Percentiles rank a stretch among this genome's conserved stretches.
phyloP scores from a whole-genome alignment of 2,113 vertebrate genomes.

The Corythaeola cristata region DNA sequence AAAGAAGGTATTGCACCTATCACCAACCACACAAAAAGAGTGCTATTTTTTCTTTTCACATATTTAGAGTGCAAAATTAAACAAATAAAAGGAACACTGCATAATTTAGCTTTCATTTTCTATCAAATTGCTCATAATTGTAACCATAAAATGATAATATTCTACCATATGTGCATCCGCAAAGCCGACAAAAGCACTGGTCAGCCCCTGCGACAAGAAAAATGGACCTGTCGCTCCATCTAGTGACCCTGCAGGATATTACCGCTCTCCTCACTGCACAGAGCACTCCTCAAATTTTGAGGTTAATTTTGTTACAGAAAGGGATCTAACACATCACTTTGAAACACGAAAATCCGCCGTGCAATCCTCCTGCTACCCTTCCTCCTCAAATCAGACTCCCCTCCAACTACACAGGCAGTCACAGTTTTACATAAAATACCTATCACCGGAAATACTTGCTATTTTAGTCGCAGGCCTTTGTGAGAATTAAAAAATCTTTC shows the following conservation, averaged over 20 bases:
- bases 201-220: slow-evolving; percentile 43
- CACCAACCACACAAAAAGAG: slow-evolving; percentile 28
- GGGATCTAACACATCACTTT: neutral
- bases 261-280: neutral
- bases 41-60: slow-evolving; percentile 60
- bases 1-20: slow-evolving; percentile 5
- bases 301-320: neutral
- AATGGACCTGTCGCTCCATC: slow-evolving; percentile 68
- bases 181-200: slow-evolving; percentile 68
- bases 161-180: slow-evolving; percentile 76
- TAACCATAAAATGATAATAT: slow-evolving; percentile 82
- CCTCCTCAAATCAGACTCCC: neutral
- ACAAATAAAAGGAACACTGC: slow-evolving; percentile 79
- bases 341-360: neutral
- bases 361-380: neutral
- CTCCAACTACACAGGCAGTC: neutral
- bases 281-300: neutral
- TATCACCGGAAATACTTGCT: neutral
- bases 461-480: neutral
- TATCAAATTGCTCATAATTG: slow-evolving; percentile 83
- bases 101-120: slow-evolving; percentile 80
- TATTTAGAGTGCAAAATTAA: slow-evolving; percentile 79
- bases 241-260: slow-evolving; percentile 21
- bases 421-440: neutral
- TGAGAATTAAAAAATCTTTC: slow-evolving; percentile 3